Percentiles rank a stretch among this genome's conserved stretches.
Evolutionary conservation across 2,888 invertebrate species (phyloP).

Genomic region (Brachynemurus nebulosus): DNA sequence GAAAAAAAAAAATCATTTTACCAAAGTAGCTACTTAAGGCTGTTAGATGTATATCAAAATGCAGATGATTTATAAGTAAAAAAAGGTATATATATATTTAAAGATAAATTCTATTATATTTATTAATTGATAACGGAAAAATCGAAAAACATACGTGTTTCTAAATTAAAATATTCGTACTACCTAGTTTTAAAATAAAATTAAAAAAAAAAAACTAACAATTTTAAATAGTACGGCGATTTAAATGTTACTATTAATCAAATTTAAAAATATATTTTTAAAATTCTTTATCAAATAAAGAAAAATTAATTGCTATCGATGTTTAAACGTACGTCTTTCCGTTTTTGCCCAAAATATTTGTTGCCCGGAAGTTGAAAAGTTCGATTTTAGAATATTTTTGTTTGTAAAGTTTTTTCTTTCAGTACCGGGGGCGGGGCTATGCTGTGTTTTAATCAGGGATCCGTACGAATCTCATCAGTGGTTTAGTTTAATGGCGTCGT

Average conservation of each 20-base stretch:
- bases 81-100: slow-evolving; percentile 2
- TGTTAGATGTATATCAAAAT: slow-evolving; percentile 7
- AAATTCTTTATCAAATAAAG: not conserved
- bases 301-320: slow-evolving; percentile 4
- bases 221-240: slow-evolving; percentile 6
- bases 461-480: too few relatives aligned
- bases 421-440: too few relatives aligned
- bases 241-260: slow-evolving; percentile 7
- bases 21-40: slow-evolving; percentile 10
- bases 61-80: not conserved
- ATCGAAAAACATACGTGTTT: not conserved
- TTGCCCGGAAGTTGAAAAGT: too few relatives aligned
- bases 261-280: too few relatives aligned
- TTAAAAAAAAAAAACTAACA: too few relatives aligned
- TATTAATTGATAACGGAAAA: not conserved
- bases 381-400: too few relatives aligned
- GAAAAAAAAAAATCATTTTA: not conserved
- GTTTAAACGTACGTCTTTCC: not conserved
- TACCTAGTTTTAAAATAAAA: slow-evolving; percentile 2
- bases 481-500: too few relatives aligned
- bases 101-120: not conserved
- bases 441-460: too few relatives aligned
- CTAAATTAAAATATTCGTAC: slow-evolving; percentile 1
- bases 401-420: too few relatives aligned
- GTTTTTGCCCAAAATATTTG: not conserved